Percentiles rank a stretch among this genome's conserved stretches.
Conservation (phyloP, 2,113 vertebrate species). For the Elephas maximus region DNA sequence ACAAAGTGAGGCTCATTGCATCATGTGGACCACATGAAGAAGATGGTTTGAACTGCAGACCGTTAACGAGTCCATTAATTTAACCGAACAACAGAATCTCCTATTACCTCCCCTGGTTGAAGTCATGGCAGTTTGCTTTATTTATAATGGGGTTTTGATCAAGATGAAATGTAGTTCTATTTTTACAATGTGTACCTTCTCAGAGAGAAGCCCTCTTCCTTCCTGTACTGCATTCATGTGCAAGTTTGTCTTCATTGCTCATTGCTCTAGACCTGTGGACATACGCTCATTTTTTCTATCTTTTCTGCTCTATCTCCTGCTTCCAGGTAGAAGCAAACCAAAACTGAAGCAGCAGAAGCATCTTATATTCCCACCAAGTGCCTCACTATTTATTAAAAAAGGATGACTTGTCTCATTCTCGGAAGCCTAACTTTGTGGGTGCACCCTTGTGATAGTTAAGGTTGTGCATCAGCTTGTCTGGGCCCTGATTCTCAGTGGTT, state of each 20-base stretch:
- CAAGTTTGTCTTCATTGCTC: constrained; percentile 11
- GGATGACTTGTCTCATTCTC: background rate
- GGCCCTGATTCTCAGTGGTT: too few relatives aligned
- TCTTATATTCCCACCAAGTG: background rate
- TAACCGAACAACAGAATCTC: constrained; percentile 68
- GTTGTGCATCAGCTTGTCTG: too few relatives aligned
- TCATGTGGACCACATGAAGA: background rate
- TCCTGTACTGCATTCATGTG: constrained; percentile 26
- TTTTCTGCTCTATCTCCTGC: constrained; percentile 7
- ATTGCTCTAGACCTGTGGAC: constrained; percentile 32
- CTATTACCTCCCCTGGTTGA: constrained; percentile 42
- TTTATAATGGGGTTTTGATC: constrained; percentile 69
- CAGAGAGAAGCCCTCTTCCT: constrained; percentile 7
- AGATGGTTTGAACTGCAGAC: constrained; percentile 45
- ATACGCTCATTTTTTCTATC: background rate
- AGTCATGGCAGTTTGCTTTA: constrained; percentile 66
- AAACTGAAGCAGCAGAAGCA: background rate
- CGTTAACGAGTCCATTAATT: constrained; percentile 30
- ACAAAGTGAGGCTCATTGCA: background rate
- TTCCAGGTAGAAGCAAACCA: constrained; percentile 25
- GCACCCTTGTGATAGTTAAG: background rate
- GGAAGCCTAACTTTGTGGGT: background rate
- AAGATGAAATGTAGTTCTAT: constrained; percentile 61
- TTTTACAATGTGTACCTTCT: constrained; percentile 37
- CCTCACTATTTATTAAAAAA: background rate